phyloP scores from a whole-genome alignment of 2,113 vertebrate genomes.

The Leucoraja erinaceus region DNA sequence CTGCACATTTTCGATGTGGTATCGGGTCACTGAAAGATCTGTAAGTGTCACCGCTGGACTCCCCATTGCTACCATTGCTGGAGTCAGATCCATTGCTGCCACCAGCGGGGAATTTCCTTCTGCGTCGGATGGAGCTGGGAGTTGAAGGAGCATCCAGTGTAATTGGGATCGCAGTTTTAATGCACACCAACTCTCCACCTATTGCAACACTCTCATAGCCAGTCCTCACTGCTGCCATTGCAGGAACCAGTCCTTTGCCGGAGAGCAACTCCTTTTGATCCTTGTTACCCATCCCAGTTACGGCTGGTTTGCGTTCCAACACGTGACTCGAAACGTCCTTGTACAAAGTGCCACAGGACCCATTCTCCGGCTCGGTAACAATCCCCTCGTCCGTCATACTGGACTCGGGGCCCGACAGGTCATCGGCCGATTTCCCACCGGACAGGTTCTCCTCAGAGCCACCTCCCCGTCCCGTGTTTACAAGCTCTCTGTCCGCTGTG shows the following conservation, averaged over 20 bases:
- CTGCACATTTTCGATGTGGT: slow-evolving; percentile 73
- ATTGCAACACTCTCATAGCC: slow-evolving; percentile 48
- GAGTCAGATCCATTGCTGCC: slow-evolving; percentile 68
- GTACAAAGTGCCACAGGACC: slow-evolving; percentile 50
- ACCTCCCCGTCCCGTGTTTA: slow-evolving; percentile 46
- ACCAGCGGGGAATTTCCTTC: slow-evolving; percentile 76
- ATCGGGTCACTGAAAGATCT: slow-evolving; percentile 93
- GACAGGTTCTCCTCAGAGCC: slow-evolving; percentile 59
- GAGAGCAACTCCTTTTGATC: slow-evolving; percentile 40
- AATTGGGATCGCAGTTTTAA: slow-evolving; percentile 48
- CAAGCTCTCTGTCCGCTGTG: slow-evolving; percentile 43
- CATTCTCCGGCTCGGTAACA: slow-evolving; percentile 76
- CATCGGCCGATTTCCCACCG: slow-evolving; percentile 68
- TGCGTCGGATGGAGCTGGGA: slow-evolving; percentile 70
- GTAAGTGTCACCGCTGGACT: slow-evolving; percentile 65
- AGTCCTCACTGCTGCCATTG: slow-evolving; percentile 41
- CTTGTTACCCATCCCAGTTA: slow-evolving; percentile 42
- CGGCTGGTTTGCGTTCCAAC: slow-evolving; percentile 64
- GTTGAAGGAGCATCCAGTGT: slow-evolving; percentile 67
- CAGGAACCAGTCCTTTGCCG: slow-evolving; percentile 39
- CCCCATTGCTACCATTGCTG: slow-evolving; percentile 63
- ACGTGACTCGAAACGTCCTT: slow-evolving; percentile 60
- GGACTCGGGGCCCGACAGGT: slow-evolving; percentile 83
- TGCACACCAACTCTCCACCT: slow-evolving; percentile 48
- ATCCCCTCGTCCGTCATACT: slow-evolving; percentile 92